Evolutionary conservation across 2,888 invertebrate species (phyloP).

Genomic region (Tromatobia lineatoria): DNA sequence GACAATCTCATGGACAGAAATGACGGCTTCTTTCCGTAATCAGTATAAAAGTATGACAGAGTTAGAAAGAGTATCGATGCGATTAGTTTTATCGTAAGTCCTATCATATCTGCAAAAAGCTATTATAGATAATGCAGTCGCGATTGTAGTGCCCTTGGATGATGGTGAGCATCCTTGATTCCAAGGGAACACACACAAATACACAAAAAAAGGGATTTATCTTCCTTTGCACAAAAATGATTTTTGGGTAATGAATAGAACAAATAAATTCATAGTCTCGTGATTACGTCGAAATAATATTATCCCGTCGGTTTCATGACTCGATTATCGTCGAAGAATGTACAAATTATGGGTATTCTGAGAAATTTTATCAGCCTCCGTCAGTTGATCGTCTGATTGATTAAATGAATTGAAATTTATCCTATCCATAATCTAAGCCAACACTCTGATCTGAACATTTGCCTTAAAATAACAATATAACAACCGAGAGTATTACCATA

Average conservation of each 20-base stretch:
- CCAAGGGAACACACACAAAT: not conserved
- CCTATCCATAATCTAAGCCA: not conserved
- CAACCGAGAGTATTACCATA: too few relatives aligned
- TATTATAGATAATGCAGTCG: constrained; percentile 56
- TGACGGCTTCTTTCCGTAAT: constrained; percentile 56
- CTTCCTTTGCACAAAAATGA: not conserved
- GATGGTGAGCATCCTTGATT: constrained; percentile 31
- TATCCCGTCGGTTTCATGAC: not conserved
- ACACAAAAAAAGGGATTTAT: not conserved
- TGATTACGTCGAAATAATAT: constrained; percentile 2
- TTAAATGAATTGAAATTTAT: not conserved
- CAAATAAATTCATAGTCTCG: not conserved
- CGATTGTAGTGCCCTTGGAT: constrained; percentile 57
- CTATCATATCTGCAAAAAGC: constrained; percentile 54
- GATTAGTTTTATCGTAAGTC: constrained; percentile 58
- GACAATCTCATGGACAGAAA: constrained; percentile 46
- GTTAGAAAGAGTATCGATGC: constrained; percentile 41
- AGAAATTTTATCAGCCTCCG: not conserved
- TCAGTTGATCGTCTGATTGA: not conserved
- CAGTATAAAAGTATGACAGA: constrained; percentile 42
- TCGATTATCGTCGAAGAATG: not conserved
- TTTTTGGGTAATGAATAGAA: constrained; percentile 26
- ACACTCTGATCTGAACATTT: not conserved
- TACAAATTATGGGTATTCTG: constrained; percentile 7
- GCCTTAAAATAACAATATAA: too few relatives aligned